Evolutionary conservation across 2,113 vertebrate genomes (phyloP).

Genomic region (Prochilodus magdalenae): DNA sequence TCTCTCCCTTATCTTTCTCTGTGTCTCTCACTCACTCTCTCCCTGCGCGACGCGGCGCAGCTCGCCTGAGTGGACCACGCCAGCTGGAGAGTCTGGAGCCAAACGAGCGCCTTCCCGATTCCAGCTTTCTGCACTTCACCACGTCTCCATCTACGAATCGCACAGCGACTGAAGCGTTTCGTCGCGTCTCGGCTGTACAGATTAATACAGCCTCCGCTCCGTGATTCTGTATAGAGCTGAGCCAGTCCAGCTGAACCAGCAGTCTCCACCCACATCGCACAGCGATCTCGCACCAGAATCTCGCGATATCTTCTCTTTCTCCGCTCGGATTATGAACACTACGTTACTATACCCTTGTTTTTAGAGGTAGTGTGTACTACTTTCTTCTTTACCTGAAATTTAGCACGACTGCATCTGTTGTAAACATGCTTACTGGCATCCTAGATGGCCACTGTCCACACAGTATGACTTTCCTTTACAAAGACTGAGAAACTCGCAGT

Average conservation of each 20-base stretch:
- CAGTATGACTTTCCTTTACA: no score
- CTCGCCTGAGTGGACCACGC: slow-evolving; percentile 4
- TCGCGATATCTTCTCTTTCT: slow-evolving; percentile 52
- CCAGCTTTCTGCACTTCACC: neutral
- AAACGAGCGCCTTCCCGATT: neutral
- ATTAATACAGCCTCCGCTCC: slow-evolving; percentile 11
- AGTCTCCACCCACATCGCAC: slow-evolving; percentile 56
- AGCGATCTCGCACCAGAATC: slow-evolving; percentile 10
- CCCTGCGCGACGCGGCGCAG: no score
- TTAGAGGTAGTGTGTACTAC: neutral
- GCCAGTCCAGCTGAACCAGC: slow-evolving; percentile 39
- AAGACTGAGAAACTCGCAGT: no score
- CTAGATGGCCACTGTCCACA: no score
- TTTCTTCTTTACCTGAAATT: neutral
- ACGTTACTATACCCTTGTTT: neutral
- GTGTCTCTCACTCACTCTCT: neutral
- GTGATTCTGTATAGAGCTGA: slow-evolving; percentile 25
- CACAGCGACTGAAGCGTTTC: neutral
- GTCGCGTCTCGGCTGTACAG: neutral
- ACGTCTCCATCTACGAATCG: slow-evolving; percentile 24
- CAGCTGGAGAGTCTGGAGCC: slow-evolving; percentile 1
- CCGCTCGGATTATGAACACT: neutral
- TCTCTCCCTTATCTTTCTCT: neutral
- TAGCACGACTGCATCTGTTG: no score
- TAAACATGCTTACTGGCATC: no score